Evolutionary conservation across 2,797 vertebrate genomes (phyloP).

Genomic region (Gallinago solitaria): DNA sequence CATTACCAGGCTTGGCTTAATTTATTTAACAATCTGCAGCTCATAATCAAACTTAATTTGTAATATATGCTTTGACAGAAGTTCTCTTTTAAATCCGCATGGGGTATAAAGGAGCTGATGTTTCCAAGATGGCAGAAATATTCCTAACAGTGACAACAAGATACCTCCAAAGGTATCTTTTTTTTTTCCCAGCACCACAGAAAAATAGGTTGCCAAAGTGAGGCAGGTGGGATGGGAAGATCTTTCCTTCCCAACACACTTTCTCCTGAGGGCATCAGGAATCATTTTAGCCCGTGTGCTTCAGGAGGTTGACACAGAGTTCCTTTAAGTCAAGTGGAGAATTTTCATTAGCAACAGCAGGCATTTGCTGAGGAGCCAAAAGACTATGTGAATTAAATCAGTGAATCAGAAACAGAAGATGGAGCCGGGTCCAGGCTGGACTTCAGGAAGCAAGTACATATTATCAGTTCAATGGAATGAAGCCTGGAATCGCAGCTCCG

Average conservation of each 20-base stretch:
- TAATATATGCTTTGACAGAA: background rate
- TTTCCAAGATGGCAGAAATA: background rate
- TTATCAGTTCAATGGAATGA: background rate
- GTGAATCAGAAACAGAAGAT: background rate
- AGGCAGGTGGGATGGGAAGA: background rate
- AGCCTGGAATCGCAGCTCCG: background rate
- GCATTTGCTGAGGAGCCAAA: background rate
- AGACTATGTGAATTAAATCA: background rate
- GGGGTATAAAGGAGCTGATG: background rate
- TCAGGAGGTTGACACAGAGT: background rate
- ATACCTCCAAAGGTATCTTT: background rate
- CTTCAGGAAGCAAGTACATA: background rate
- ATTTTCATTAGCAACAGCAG: background rate
- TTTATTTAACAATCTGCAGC: background rate
- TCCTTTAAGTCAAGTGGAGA: background rate
- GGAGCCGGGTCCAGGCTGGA: background rate
- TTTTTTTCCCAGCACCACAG: background rate
- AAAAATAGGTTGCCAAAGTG: background rate
- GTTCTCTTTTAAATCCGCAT: background rate
- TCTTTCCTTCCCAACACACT: background rate
- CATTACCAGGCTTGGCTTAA: background rate
- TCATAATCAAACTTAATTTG: background rate
- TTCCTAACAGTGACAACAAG: background rate
- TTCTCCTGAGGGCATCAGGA: background rate
- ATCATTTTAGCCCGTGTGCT: background rate